Evolutionary conservation across 2,113 vertebrate species (phyloP).

Genomic region (Fregetta grallaria): DNA sequence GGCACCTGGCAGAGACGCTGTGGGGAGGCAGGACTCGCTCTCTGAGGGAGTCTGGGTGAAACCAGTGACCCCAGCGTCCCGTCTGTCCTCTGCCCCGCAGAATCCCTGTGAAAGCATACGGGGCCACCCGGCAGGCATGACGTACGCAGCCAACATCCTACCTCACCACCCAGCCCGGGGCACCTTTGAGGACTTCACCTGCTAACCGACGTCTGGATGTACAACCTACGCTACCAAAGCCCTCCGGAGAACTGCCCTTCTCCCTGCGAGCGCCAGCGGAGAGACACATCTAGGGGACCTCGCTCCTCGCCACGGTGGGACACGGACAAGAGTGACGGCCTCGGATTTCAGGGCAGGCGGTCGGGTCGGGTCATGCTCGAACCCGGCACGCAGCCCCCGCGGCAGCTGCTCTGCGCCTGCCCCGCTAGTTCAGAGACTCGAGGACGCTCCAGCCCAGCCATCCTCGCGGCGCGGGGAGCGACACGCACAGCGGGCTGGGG

Average conservation of each 20-base stretch:
- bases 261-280: slow-evolving; percentile 3
- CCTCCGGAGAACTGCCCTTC: slow-evolving; percentile 58
- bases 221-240: slow-evolving; percentile 70
- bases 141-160: slow-evolving; percentile 98
- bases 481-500: slow-evolving; percentile 57
- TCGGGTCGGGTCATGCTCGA: background rate
- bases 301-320: slow-evolving; percentile 29
- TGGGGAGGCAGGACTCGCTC: fast-evolving
- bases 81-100: slow-evolving; percentile 41
- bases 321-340: slow-evolving; percentile 16
- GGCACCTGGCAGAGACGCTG: background rate
- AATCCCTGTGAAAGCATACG: slow-evolving; percentile 92
- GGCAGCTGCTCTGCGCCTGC: background rate
- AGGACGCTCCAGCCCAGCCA: slow-evolving; percentile 23
- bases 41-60: background rate
- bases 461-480: background rate
- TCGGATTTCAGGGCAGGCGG: background rate
- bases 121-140: slow-evolving; percentile 88
- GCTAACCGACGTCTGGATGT: slow-evolving; percentile 80
- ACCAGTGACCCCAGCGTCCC: fast-evolving
- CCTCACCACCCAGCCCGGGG: slow-evolving; percentile 96
- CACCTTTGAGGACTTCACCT: slow-evolving; percentile 99
- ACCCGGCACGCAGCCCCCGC: background rate
- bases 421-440: slow-evolving; percentile 16
- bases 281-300: slow-evolving; percentile 37